Evolutionary conservation across 2,888 invertebrate species (phyloP), one percentile per base, ranked within the genome.

Genomic region (Acrocera orbiculus): DNA sequence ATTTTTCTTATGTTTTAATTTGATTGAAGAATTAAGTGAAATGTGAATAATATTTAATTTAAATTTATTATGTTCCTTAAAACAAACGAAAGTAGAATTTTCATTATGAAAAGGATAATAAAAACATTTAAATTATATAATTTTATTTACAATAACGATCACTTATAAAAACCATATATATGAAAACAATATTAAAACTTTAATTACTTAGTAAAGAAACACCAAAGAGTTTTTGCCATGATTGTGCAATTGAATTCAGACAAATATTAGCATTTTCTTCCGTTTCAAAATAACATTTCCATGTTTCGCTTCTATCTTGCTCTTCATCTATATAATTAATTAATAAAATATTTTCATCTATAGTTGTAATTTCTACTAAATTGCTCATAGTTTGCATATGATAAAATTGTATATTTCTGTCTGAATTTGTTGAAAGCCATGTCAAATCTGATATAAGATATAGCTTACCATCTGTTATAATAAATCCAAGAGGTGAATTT

Each of bases 161-260:
- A n/a, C n/a, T n/a, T n/a, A n/a, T n/a, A 19, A 19, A 19, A 19
- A 7, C 5, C 8, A 19, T 19, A 19, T 19, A 19, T 19, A 19
- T 19, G 5, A 19, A 19, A 19, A 19, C 8, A 7, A 19, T 7
- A 27, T 20, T 9, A 26, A 26, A 16, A 34, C 24, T 5, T 29
- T 24, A 44, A 38, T 41, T 42, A 36, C 37, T 48, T 17, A 48
- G 38, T 26, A 67, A 48, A 22, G 67, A 63, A 36, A 67, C 62
- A 20, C 66, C 67, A 45, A 69, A 69, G 4, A 69, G 43, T 44
- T 61, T 55, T 43, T 68, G 64, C 68, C 68, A 69, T 2, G 65
- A 64, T 38, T 58, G 50, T 31, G 58, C 61, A 35, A 68, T 61
- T 5, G 63, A 58, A 44, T 60, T 57, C 3, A 68, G 53, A 28